Conservation (phyloP, 1,140 invertebrate species). For the Vanessa tameamea region DNA sequence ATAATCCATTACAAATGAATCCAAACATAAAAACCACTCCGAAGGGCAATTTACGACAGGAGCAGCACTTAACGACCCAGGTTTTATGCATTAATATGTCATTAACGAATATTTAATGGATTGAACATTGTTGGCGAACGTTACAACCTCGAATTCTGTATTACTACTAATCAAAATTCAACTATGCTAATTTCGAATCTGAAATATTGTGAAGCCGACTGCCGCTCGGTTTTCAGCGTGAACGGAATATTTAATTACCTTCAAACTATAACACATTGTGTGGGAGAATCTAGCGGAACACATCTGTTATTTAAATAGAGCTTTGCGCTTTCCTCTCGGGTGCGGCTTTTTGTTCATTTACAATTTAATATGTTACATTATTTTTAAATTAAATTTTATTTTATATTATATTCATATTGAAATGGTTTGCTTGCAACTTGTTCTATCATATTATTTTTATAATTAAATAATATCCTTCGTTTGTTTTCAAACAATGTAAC, state of each 20-base stretch:
- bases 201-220: slow-evolving; percentile 35
- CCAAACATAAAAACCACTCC: slow-evolving; percentile 15
- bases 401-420: not conserved
- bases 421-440: not conserved
- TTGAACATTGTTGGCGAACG: slow-evolving; percentile 13
- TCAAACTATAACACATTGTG: slow-evolving; percentile 23
- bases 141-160: slow-evolving; percentile 43
- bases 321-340: not conserved
- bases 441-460: no score
- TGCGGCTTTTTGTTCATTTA: not conserved
- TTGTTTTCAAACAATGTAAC: no score
- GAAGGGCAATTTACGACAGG: slow-evolving; percentile 29
- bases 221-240: slow-evolving; percentile 27
- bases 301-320: slow-evolving; percentile 22
- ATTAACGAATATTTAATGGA: slow-evolving; percentile 59
- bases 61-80: slow-evolving; percentile 46
- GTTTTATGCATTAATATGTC: slow-evolving; percentile 57
- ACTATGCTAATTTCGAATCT: slow-evolving; percentile 60
- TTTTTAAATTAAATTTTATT: not conserved
- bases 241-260: slow-evolving; percentile 43
- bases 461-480: no score
- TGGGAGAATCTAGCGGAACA: slow-evolving; percentile 6
- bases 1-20: slow-evolving; percentile 14
- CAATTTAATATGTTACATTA: not conserved
- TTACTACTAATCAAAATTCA: slow-evolving; percentile 67